Evolutionary conservation across 2,113 vertebrate species (phyloP).

Genomic region (Crotophaga sulcirostris): DNA sequence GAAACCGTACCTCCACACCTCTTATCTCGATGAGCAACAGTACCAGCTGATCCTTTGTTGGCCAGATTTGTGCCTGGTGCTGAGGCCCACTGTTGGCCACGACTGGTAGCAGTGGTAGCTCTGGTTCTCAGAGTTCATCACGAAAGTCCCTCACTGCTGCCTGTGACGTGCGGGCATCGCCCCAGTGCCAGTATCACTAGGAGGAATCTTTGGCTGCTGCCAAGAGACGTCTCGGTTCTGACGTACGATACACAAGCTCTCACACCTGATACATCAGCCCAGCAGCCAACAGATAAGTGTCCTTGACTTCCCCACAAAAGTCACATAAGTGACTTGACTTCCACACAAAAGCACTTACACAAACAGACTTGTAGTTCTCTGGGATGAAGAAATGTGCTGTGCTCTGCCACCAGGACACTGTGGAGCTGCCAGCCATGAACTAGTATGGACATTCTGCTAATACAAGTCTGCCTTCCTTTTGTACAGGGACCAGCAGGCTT

Average conservation of each 20-base stretch:
- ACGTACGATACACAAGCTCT: background rate
- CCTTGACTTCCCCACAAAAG: too few species aligned
- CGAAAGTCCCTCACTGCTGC: background rate
- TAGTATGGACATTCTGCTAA: background rate
- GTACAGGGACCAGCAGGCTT: constrained; percentile 86
- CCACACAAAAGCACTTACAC: background rate
- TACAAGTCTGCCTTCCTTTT: background rate
- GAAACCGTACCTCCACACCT: background rate
- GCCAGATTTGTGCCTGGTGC: background rate
- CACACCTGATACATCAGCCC: background rate
- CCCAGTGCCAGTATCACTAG: background rate
- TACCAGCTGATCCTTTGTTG: constrained; percentile 15
- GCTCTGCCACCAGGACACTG: background rate
- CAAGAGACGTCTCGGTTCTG: background rate
- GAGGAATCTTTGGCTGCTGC: background rate
- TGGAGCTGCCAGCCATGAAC: background rate
- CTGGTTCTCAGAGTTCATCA: background rate
- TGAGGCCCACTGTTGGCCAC: background rate
- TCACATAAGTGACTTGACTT: too few species aligned
- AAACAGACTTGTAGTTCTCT: background rate
- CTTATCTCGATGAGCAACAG: background rate
- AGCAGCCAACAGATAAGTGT: too few species aligned
- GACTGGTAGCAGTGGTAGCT: background rate
- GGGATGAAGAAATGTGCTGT: background rate
- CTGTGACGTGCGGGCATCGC: background rate